A percentile compares a stretch with the other conserved stretches of the same genome.
phyloP scores from a whole-genome alignment of 1,140 invertebrate species.

The Ceratina japonica region DNA sequence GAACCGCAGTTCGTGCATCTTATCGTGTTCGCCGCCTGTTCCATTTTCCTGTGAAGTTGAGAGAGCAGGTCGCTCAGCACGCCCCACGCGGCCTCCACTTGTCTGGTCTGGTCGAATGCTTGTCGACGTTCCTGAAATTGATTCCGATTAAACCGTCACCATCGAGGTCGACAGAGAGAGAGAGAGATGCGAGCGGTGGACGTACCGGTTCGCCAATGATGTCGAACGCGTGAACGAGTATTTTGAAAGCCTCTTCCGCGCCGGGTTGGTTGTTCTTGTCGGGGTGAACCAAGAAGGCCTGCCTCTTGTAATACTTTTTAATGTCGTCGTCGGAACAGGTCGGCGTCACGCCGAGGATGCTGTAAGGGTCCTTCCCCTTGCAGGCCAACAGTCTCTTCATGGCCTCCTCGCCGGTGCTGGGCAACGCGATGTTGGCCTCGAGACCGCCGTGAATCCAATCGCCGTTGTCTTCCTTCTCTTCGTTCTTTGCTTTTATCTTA shows the following conservation, averaged over 20 bases:
- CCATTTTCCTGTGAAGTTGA: conserved; percentile 95
- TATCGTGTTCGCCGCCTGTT: conserved; percentile 94
- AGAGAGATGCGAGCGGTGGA: too few relatives aligned
- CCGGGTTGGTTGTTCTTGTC: conserved; percentile 97
- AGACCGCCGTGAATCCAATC: conserved; percentile 82
- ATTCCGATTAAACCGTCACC: too few relatives aligned
- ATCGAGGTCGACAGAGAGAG: too few relatives aligned
- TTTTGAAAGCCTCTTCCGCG: conserved; percentile 97
- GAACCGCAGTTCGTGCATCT: conserved; percentile 94
- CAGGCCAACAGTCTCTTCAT: conserved; percentile 95
- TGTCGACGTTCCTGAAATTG: conserved; percentile 86
- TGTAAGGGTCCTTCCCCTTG: conserved; percentile 97
- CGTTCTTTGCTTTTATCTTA: conserved; percentile 80
- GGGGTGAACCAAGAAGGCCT: conserved; percentile 96
- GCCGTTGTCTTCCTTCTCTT: conserved; percentile 73
- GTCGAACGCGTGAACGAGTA: conserved; percentile 95
- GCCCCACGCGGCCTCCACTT: conserved; percentile 90
- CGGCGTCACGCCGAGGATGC: conserved; percentile 91
- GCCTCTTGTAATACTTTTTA: conserved; percentile 94
- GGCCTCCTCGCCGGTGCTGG: conserved; percentile 94
- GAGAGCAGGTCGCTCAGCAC: conserved; percentile 90
- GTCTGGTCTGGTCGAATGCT: conserved; percentile 88
- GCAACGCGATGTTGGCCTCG: conserved; percentile 89
- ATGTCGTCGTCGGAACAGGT: conserved; percentile 95
- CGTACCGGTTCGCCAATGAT: conserved; percentile 93